Evolutionary conservation across 2,888 invertebrate genomes (phyloP), one percentile per base, ranked within the genome.

Genomic region (Eurytoma adleriae): DNA sequence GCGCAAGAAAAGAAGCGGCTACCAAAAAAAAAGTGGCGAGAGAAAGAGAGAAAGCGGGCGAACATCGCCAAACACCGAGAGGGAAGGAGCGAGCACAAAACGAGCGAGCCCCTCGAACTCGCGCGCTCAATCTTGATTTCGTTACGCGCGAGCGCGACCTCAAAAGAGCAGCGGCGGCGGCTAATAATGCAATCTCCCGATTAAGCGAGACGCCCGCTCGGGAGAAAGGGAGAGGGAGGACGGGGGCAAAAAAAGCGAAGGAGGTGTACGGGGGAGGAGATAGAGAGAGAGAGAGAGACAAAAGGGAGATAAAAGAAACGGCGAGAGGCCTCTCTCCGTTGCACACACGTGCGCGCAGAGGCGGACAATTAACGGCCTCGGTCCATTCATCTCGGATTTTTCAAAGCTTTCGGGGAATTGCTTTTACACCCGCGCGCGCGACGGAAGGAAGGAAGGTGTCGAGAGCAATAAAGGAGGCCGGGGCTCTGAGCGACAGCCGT

Each of bases 101-200:
- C 40, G 75, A 68, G 18, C 50, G 27, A 30, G 61, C 50, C 40
- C 57, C 20, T 4, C 40, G 40, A 40, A 48, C 54, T 30, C 62
- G 30, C 52, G 48, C 71, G 64, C 50, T 82, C 79, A 79, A 82
- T 82, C 81, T 82, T 82, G 81, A 82, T 82, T 82, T 82, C 81
- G 81, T 82, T 82, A 82, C 81, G 81, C 81, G 81, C 76, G 71
- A 57, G 74, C 68, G 74, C 80, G 68, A 68, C 76, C 79, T 79
- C 70, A 79, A 79, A 79, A 79, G 79, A 75, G 56, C 62, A 61
- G 61, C 59, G 50, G 64, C 68, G 57, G 66, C 54, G 69, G 82
- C 82, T 82, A 82, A 82, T 82, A 82, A 82, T 82, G 80, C 80
- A 82, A 82, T 82, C 79, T 82, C 75, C 77, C 78, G 82, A 82